These are phyloP conservation scores for Anguilla pacifica DNA, from an alignment of 2,797 vertebrate species.

Conservation along the genomic window DNA sequence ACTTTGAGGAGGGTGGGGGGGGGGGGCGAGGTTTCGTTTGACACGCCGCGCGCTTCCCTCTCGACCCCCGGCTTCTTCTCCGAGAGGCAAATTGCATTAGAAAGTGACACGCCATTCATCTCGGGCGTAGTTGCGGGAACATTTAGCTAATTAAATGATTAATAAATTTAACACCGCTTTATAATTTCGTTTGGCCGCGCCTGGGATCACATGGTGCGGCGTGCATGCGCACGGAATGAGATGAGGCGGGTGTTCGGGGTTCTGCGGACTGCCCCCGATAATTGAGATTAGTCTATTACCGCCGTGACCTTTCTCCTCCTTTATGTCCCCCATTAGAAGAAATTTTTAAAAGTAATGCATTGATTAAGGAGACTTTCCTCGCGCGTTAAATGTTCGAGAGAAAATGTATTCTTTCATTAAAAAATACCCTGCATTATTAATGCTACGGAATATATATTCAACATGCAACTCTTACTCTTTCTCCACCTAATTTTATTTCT, in stretches of 20 bases:
- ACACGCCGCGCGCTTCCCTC: conserved; percentile 83
- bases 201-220: conserved; percentile 79
- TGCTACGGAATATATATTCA: conserved; percentile 46
- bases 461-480: conserved; percentile 33
- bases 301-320: conserved; percentile 86
- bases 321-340: conserved; percentile 75
- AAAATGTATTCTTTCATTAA: conserved; percentile 58
- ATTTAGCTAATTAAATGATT: conserved; percentile 99
- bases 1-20: conserved; percentile 14
- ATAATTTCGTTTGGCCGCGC: conserved; percentile 94
- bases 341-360: conserved; percentile 50
- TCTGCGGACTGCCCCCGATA: conserved; percentile 83
- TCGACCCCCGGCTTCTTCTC: conserved; percentile 85
- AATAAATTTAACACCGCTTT: conserved; percentile 99
- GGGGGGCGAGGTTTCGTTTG: conserved; percentile 67
- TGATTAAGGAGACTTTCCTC: conserved; percentile 42
- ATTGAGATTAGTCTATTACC: conserved; percentile 92
- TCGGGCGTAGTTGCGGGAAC: conserved; percentile 91
- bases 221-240: conserved; percentile 78
- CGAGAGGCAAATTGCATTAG: conserved; percentile 95
- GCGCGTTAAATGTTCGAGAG: conserved; percentile 30
- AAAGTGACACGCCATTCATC: conserved; percentile 97
- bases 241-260: conserved; percentile 85
- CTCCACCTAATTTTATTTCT: conserved; percentile 24
- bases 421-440: conserved; percentile 62